Evolutionary conservation across 2,888 invertebrate genomes (phyloP).

Genomic region (Entomobrya multifasciata): DNA sequence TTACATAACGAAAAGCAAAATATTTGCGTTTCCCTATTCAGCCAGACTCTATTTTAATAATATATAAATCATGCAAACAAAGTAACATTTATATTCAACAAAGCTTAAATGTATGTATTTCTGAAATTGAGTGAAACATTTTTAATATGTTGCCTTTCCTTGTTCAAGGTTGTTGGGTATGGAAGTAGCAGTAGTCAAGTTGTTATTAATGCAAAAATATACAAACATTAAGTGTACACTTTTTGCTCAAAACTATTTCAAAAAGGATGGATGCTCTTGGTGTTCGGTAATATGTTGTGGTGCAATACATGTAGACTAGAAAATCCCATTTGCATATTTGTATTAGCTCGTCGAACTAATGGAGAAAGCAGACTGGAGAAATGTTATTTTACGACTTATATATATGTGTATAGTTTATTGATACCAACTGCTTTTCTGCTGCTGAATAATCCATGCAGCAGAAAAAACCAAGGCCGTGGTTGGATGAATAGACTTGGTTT

Average conservation of each 20-base stretch:
- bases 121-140: background rate
- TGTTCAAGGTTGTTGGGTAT: conserved; percentile 9
- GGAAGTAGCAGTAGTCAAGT: background rate
- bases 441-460: conserved; percentile 40
- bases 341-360: background rate
- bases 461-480: conserved; percentile 4
- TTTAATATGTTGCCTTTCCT: background rate
- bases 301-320: background rate
- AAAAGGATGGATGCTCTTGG: too few relatives aligned
- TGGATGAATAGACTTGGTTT: conserved; percentile 20
- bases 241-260: too few relatives aligned
- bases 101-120: background rate
- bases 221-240: background rate
- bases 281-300: background rate
- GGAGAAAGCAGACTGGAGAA: too few relatives aligned
- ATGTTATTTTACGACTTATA: background rate
- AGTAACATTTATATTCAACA: background rate
- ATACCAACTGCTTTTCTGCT: conserved; percentile 4
- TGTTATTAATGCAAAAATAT: conserved; percentile 61
- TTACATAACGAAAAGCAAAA: background rate
- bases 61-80: conserved; percentile 46
- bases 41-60: background rate
- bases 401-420: background rate
- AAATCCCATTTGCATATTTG: background rate
- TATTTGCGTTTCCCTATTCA: conserved; percentile 11